Evolutionary conservation across 2,113 vertebrate species (phyloP).

Genomic region (Riparia riparia): DNA sequence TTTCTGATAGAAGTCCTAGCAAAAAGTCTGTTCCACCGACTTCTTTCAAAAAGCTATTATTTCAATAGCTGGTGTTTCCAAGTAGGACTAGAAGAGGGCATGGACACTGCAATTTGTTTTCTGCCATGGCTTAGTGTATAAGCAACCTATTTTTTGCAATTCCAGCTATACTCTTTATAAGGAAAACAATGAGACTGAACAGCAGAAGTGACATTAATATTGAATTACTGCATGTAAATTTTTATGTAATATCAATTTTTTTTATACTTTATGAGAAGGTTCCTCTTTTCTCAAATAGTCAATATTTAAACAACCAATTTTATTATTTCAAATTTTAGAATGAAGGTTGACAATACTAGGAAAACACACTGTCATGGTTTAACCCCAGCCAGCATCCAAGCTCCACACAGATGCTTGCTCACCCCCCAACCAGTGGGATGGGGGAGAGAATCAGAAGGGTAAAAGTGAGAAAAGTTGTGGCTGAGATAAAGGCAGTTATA

Average conservation of each 20-base stretch:
- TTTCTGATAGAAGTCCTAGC: neutral
- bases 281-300: neutral
- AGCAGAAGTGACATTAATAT: neutral
- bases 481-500: neutral
- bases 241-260: neutral
- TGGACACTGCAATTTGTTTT: neutral
- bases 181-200: neutral
- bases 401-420: neutral
- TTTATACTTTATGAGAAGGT: neutral
- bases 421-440: fast-evolving
- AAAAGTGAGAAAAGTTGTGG: neutral
- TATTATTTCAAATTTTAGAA: neutral
- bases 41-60: neutral
- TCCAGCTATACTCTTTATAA: neutral
- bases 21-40: neutral
- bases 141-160: neutral
- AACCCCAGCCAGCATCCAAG: neutral
- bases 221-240: neutral
- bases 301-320: neutral
- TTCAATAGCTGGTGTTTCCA: neutral
- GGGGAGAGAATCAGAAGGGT: neutral
- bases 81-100: neutral
- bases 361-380: neutral
- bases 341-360: neutral
- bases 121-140: neutral